These are phyloP conservation scores for Drosophila pallidifrons DNA, from an alignment of 1,140 invertebrate species.

Conservation along the genomic window DNA sequence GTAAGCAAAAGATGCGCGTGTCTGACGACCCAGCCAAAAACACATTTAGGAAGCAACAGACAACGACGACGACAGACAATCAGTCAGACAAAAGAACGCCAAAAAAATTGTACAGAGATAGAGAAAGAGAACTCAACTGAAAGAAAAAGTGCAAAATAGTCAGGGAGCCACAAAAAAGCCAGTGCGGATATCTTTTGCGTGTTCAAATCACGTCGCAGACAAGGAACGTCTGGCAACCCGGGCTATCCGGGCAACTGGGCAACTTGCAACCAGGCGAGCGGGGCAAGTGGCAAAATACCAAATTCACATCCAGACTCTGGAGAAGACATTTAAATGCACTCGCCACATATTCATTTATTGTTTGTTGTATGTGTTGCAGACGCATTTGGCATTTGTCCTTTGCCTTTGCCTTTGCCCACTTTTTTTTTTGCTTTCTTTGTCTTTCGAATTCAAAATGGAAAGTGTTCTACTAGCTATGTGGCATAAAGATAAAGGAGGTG, in stretches of 20 bases:
- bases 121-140: slow-evolving; percentile 41
- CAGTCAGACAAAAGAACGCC: slow-evolving; percentile 57
- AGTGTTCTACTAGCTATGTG: slow-evolving; percentile 42
- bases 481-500: not conserved
- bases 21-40: slow-evolving; percentile 55
- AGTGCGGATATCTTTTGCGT: slow-evolving; percentile 65
- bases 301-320: slow-evolving; percentile 34
- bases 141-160: slow-evolving; percentile 54
- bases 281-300: not conserved
- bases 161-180: slow-evolving; percentile 16
- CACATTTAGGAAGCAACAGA: slow-evolving; percentile 56
- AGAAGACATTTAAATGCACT: slow-evolving; percentile 35
- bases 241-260: not conserved
- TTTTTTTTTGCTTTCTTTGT: slow-evolving; percentile 22
- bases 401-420: slow-evolving; percentile 16
- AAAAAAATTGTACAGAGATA: slow-evolving; percentile 11
- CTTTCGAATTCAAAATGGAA: slow-evolving; percentile 51
- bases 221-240: slow-evolving; percentile 50
- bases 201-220: slow-evolving; percentile 76
- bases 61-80: slow-evolving; percentile 16
- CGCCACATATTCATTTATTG: not conserved
- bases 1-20: slow-evolving; percentile 66
- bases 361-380: not conserved
- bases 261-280: not conserved
- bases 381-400: slow-evolving; percentile 18